Evolutionary conservation across 2,113 vertebrate species (phyloP), one percentile per base, ranked within the genome.

Genomic region (Turnix velox): DNA sequence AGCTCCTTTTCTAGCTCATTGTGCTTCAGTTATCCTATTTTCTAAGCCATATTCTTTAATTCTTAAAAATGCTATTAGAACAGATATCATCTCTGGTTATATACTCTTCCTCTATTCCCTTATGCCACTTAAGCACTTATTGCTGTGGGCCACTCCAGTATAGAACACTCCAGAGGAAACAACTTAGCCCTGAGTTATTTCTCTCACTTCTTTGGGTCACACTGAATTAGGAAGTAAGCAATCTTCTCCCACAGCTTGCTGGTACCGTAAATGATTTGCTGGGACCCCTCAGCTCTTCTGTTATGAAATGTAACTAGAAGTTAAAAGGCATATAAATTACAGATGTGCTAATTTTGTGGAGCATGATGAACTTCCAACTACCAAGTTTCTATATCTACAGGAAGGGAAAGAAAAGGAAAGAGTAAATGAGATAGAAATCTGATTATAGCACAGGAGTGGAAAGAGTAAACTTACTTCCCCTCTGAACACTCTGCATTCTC

Each of bases 61-160:
- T 96, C 95, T 97, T 97, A 96, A 96, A 96, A 96, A 97, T 75
- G 95, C 96, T 95, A 93, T 96, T 97, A 96, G 94, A 96, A 97
- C 96, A 95, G 87, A 96, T 96, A 96, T 87, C 76, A 94, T 95
- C 94, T 82, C 75, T 96, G 95, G 96, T 96, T 96, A 95, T 95
- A 95, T 95, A 95, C 76, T 94, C 92, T 96, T 96, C 89, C 68
- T 93, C 85, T 93, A 96, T 95, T 97, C 96, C 95, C 96, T 92
- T 87, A 96, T 95, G 96, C 92, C 95, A 97, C 95, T 96, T 97
- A 97, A 94, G 96, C 95, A 97, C 94, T 97, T 97, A 97, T n/a
- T 96, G 94, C 94, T 96, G 78, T 95, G 97, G 96, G 95, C 96
- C 93, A 90, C 96, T 96, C 72, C 90, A 93, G 76, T 88, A 84